Percentiles rank a stretch among this genome's conserved stretches.
phyloP scores from a whole-genome alignment of 2,113 vertebrate species.

The Pygoscelis antarcticus region DNA sequence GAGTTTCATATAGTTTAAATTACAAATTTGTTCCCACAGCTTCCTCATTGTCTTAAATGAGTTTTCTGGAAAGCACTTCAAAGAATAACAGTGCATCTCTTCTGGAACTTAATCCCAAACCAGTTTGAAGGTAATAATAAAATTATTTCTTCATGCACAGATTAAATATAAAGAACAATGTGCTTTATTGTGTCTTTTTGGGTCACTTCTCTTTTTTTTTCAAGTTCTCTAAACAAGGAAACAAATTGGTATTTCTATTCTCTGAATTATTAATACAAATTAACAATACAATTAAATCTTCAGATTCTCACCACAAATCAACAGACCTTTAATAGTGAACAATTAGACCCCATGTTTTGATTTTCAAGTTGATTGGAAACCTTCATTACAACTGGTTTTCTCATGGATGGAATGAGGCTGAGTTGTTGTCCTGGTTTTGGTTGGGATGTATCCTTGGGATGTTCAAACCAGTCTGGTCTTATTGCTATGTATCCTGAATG shows the following conservation, averaged over 20 bases:
- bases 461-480: too few species aligned
- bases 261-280: not conserved
- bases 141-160: not conserved
- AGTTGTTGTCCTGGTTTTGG: too few species aligned
- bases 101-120: not conserved
- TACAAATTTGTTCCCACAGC: not conserved
- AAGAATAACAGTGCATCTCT: not conserved
- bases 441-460: too few species aligned
- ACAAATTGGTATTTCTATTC: not conserved
- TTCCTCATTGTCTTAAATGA: not conserved
- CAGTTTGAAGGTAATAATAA: not conserved
- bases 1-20: not conserved
- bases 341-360: not conserved
- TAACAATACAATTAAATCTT: not conserved
- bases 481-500: too few species aligned
- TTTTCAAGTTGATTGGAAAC: not conserved
- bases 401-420: too few species aligned
- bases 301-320: not conserved
- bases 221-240: not conserved
- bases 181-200: not conserved
- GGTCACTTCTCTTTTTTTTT: not conserved
- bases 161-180: not conserved
- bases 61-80: not conserved
- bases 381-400: not conserved
- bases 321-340: not conserved